Evolutionary conservation across 2,113 vertebrate species (phyloP), one percentile per base, ranked within the genome.

Genomic region (Glaucomys volans): DNA sequence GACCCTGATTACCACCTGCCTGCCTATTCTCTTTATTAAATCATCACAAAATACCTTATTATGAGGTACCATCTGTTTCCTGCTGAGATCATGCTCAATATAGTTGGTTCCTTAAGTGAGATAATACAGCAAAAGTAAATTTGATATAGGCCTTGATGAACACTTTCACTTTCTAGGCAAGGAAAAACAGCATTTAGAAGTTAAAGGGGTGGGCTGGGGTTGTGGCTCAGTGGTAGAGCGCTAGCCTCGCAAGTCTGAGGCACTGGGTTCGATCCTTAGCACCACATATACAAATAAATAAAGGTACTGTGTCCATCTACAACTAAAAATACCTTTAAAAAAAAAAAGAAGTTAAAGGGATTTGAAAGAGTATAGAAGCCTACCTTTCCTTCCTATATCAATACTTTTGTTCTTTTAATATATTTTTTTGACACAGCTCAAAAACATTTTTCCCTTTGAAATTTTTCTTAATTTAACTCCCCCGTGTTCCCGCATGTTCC

Each of bases 181-280:
- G 80, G 22, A 88, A 96, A 76, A 74, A 66, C 30, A 92, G 67
- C 30, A 94, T n/a, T 90, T 81, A 52, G 40, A 95, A 90, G 89
- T 92, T 44, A 47, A 96, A 88, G 14, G 18, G 24, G n/a, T n/a
- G n/a, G n/a, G n/a, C n/a, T n/a, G n/a, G n/a, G n/a, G n/a, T n/a
- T n/a, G n/a, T n/a, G n/a, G n/a, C n/a, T n/a, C n/a, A n/a, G n/a
- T n/a, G n/a, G n/a, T n/a, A n/a, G n/a, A n/a, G n/a, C n/a, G n/a
- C n/a, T n/a, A n/a, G n/a, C n/a, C n/a, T n/a, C n/a, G n/a, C n/a
- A n/a, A n/a, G n/a, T n/a, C n/a, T n/a, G n/a, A n/a, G n/a, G n/a
- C n/a, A n/a, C n/a, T n/a, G n/a, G n/a, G n/a, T n/a, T n/a, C n/a
- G n/a, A n/a, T n/a, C n/a, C n/a, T n/a, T n/a, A n/a, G n/a, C n/a